Percentiles rank a stretch among this genome's conserved stretches.
Evolutionary conservation across 2,113 vertebrate species (phyloP).

Genomic region (Echinops telfairi): DNA sequence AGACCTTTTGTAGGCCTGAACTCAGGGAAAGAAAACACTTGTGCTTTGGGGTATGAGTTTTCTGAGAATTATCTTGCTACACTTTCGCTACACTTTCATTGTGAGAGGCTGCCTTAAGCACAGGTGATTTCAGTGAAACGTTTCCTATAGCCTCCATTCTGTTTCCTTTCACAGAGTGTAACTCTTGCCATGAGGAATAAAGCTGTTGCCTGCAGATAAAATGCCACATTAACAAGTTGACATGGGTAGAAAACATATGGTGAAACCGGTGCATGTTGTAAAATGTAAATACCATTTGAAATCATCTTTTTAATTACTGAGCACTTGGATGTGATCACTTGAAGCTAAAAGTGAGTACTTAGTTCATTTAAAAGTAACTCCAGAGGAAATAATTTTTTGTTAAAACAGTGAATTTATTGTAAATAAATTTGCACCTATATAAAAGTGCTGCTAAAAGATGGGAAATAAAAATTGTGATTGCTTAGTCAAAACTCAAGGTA

Average conservation of each 20-base stretch:
- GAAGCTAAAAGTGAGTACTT: slow-evolving; percentile 44
- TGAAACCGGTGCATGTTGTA: slow-evolving; percentile 56
- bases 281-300: slow-evolving; percentile 69
- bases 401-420: not conserved
- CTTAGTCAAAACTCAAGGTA: slow-evolving; percentile 10
- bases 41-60: not conserved
- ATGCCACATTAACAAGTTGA: slow-evolving; percentile 72
- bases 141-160: not conserved
- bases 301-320: slow-evolving; percentile 75
- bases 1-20: not conserved
- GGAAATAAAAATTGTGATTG: not conserved
- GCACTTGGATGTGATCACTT: slow-evolving; percentile 41
- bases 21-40: not conserved
- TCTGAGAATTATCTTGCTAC: not conserved
- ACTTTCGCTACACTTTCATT: not conserved
- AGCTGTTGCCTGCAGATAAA: slow-evolving; percentile 76
- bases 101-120: not conserved
- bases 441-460: not conserved
- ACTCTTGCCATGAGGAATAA: slow-evolving; percentile 63
- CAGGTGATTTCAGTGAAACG: slow-evolving; percentile 31
- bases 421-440: too few relatives aligned
- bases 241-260: slow-evolving; percentile 75
- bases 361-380: slow-evolving; percentile 39
- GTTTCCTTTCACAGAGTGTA: slow-evolving; percentile 45
- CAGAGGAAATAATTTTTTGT: not conserved